phyloP scores from a whole-genome alignment of 2,797 vertebrate species.

The Zenarchopterus dispar region DNA sequence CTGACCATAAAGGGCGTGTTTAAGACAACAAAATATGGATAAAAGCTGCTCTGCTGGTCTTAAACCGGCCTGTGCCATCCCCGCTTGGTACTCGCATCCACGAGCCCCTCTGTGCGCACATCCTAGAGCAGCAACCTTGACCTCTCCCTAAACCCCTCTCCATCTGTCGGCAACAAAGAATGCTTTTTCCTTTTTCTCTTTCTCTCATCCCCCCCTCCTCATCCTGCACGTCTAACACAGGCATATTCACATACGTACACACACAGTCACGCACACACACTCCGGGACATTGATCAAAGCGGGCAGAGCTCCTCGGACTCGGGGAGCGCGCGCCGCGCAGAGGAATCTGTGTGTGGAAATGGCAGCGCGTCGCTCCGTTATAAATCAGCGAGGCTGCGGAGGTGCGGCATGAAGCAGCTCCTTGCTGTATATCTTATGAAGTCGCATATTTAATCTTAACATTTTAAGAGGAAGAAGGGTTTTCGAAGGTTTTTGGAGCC shows the following conservation, averaged over 20 bases:
- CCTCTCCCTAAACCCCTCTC: slow-evolving; percentile 89
- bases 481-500: not conserved
- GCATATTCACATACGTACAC: not conserved
- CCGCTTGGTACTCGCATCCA: slow-evolving; percentile 18
- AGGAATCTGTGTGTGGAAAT: slow-evolving; percentile 90
- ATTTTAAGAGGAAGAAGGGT: not conserved
- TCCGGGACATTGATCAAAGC: slow-evolving; percentile 90
- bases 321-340: slow-evolving; percentile 76
- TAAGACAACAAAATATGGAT: not conserved
- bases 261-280: slow-evolving; percentile 24
- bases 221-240: slow-evolving; percentile 28
- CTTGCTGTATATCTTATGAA: slow-evolving; percentile 6
- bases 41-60: slow-evolving; percentile 21
- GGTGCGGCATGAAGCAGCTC: slow-evolving; percentile 30
- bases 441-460: slow-evolving; percentile 2
- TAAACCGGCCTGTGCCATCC: slow-evolving; percentile 11
- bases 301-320: slow-evolving; percentile 76
- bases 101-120: slow-evolving; percentile 25
- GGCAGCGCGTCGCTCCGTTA: slow-evolving; percentile 84
- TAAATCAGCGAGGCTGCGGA: slow-evolving; percentile 81
- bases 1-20: no score
- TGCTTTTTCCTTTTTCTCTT: slow-evolving; percentile 60
- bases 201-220: slow-evolving; percentile 40
- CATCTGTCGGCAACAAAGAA: slow-evolving; percentile 90
- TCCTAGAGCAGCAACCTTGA: slow-evolving; percentile 85